phyloP scores from a whole-genome alignment of 92 coral and sea anemone genomes.

The Micromussa lordhowensis region DNA sequence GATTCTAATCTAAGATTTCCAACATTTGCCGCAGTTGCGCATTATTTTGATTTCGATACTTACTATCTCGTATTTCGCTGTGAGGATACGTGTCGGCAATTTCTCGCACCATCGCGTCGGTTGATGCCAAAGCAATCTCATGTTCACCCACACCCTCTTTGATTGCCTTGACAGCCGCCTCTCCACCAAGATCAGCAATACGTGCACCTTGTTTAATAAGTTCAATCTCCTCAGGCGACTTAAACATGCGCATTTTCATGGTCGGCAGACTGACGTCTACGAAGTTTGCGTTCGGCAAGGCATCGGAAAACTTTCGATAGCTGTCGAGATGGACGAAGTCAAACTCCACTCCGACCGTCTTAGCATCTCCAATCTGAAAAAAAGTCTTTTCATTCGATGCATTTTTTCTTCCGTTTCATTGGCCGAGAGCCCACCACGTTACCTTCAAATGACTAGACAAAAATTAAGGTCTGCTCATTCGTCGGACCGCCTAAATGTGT shows the following conservation, averaged over 20 bases:
- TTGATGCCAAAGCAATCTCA: slow-evolving; percentile 88
- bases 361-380: slow-evolving; percentile 66
- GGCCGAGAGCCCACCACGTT: too few relatives aligned
- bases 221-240: slow-evolving; percentile 89
- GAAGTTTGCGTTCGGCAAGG: slow-evolving; percentile 77
- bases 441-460: too few relatives aligned
- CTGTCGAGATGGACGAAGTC: slow-evolving; percentile 79
- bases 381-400: too few relatives aligned
- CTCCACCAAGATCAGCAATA: slow-evolving; percentile 88
- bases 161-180: slow-evolving; percentile 73
- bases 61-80: slow-evolving; percentile 87
- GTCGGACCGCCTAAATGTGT: too few relatives aligned
- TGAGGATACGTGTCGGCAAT: slow-evolving; percentile 87
- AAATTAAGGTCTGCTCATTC: too few relatives aligned
- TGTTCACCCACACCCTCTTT: slow-evolving; percentile 82
- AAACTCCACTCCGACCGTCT: slow-evolving; percentile 81
- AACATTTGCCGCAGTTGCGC: neutral
- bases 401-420: too few relatives aligned
- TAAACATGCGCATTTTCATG: slow-evolving; percentile 91
- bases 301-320: slow-evolving; percentile 72
- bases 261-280: slow-evolving; percentile 82
- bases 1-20: neutral
- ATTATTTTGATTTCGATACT: slow-evolving; percentile 19
- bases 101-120: slow-evolving; percentile 87
- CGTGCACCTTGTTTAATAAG: slow-evolving; percentile 88